These are phyloP conservation scores for Orthonevra nobilis DNA, from an alignment of 2,888 invertebrate genomes.

Conservation along the genomic window DNA sequence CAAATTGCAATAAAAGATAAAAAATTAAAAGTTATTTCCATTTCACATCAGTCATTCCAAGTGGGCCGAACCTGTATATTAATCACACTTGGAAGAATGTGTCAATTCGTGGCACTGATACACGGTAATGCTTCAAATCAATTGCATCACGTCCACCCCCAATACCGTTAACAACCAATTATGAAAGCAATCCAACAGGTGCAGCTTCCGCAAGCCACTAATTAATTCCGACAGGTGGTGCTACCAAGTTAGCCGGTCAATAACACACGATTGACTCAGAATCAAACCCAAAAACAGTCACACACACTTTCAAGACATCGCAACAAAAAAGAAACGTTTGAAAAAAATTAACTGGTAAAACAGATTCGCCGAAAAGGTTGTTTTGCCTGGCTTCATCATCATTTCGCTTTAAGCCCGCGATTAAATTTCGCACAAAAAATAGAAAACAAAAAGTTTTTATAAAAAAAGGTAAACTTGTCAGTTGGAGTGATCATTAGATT, in stretches of 20 bases:
- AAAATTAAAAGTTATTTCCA: no score
- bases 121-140: no score
- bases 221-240: conserved; percentile 15
- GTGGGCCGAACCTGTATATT: no score
- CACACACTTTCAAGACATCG: neutral
- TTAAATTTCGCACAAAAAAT: conserved; percentile 15
- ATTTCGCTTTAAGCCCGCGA: conserved; percentile 2
- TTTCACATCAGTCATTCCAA: no score
- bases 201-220: conserved; percentile 9
- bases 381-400: conserved; percentile 17
- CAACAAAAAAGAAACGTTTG: neutral
- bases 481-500: neutral
- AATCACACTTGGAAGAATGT: no score
- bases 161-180: no score
- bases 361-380: conserved; percentile 42
- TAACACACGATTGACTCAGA: conserved; percentile 27
- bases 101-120: no score
- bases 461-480: conserved; percentile 1
- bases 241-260: conserved; percentile 39
- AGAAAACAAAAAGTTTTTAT: neutral
- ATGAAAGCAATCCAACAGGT: neutral
- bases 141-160: no score
- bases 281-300: conserved; percentile 8
- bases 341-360: conserved; percentile 13
- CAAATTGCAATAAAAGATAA: no score